Base-by-base conservation (phyloP, 1,140 invertebrate species). In the Plodia interpunctella region DNA sequence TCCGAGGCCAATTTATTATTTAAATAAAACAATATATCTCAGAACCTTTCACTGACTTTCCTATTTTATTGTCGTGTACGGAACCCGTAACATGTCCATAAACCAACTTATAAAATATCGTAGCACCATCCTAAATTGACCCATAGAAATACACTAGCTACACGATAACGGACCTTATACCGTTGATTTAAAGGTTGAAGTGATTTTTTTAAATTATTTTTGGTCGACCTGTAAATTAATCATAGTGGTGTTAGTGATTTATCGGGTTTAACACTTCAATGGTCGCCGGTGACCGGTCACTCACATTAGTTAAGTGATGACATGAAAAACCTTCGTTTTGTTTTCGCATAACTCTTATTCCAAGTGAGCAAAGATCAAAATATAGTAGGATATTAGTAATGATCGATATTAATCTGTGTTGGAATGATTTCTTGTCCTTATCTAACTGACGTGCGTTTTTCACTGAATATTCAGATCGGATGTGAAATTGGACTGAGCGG, bases 21-120 rank as follows among this genome's bases (percentile, higher is more conserved):
- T 57, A 66, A 60, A 62, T 56, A 51, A 62, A 64, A 72, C 70
- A 72, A 73, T 73, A 70, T 72, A 76, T 76, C 65, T 73, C 11
- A 57, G 59, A 63, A 74, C 76, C 76, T 79, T 73, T 76, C 70
- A 70, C 74, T 67, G 63, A 61, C 70, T 76, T 72, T 78, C 68
- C 62, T 55, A 74, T 72, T 78, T 76, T 65, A 74, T 68, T 69
- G 70, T 75, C 63, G 65, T 66, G 64, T 71, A 68, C 65, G 55
- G 49, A 63, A 57, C 59, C 61, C 53, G 66, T 66, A 68, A 71
- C 60, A 65, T 49, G 53, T 49, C 62, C 59, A 78, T 78, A 78
- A 78, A 78, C 49, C 53, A 66, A 68, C 58, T 59, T 67, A 58
- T 70, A 66, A 72, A 68, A 70, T 73, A 69, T 70, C 54, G 38